These are phyloP conservation scores for Aethina tumida DNA, from an alignment of 1,140 invertebrate species.

Conservation along the genomic window DNA sequence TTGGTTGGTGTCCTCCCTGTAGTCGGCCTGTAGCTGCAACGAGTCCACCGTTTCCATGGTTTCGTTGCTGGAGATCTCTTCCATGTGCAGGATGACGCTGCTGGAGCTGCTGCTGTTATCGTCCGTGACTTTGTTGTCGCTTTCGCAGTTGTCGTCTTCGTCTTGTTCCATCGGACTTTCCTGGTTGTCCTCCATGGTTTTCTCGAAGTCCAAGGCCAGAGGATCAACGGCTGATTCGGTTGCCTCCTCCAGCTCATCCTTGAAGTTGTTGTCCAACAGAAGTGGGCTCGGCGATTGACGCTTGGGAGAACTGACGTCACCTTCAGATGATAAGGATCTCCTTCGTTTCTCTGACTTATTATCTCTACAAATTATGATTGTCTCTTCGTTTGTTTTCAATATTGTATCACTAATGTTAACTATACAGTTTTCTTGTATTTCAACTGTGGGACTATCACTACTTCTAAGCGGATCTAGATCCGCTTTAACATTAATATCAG, in stretches of 20 bases:
- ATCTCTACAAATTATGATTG: slow-evolving; percentile 34
- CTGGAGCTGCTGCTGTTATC: slow-evolving; percentile 21
- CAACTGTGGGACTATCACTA: slow-evolving; percentile 23
- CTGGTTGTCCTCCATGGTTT: slow-evolving; percentile 20
- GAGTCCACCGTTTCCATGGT: slow-evolving; percentile 23
- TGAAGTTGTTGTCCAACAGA: slow-evolving; percentile 3
- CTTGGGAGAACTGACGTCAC: slow-evolving; percentile 24
- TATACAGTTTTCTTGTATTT: slow-evolving; percentile 31
- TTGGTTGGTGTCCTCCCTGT: slow-evolving; percentile 17
- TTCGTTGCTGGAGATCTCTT: slow-evolving; percentile 20
- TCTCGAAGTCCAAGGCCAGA: slow-evolving; percentile 13
- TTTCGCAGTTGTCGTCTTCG: slow-evolving; percentile 17
- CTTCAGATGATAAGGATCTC: slow-evolving; percentile 23
- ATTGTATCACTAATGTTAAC: slow-evolving; percentile 35
- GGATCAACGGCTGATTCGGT: slow-evolving; percentile 6
- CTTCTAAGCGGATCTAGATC: slow-evolving; percentile 12
- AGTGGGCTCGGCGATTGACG: slow-evolving; percentile 25
- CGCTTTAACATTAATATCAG: slow-evolving; percentile 14
- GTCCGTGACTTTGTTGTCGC: slow-evolving; percentile 17
- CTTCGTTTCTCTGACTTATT: slow-evolving; percentile 27
- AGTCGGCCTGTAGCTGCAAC: slow-evolving; percentile 19
- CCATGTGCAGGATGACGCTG: slow-evolving; percentile 14
- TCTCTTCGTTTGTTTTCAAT: slow-evolving; percentile 32
- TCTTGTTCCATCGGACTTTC: too few species aligned
- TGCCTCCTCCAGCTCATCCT: slow-evolving; percentile 4